Evolutionary conservation across 2,113 vertebrate species (phyloP).

Genomic region (Okapia johnstoni): DNA sequence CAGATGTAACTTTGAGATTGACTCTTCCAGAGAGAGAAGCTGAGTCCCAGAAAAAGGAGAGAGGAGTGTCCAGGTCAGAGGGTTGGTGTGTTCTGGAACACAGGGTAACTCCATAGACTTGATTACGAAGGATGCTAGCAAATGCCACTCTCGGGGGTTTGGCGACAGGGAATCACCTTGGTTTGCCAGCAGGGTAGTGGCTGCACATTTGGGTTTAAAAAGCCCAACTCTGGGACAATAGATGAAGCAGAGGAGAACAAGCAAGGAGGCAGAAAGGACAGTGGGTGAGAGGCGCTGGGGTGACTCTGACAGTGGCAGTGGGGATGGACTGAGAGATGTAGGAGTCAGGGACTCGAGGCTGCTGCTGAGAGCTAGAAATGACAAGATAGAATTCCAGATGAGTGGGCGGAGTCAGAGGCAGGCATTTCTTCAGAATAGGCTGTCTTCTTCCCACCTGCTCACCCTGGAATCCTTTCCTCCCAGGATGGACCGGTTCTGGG

Average conservation of each 20-base stretch:
- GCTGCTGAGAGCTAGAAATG: not conserved
- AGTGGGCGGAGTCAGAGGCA: fast-evolving
- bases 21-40: not conserved
- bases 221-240: not conserved
- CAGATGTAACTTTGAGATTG: not conserved
- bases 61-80: not conserved
- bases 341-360: not conserved
- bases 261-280: fast-evolving
- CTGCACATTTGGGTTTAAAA: not conserved
- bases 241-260: not conserved
- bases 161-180: not conserved
- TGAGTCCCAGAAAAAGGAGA: not conserved
- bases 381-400: not conserved
- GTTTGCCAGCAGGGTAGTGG: not conserved
- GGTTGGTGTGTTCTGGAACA: not conserved
- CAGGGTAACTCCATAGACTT: not conserved
- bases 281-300: not conserved
- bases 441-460: not conserved
- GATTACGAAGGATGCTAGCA: not conserved
- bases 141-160: not conserved
- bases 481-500: conserved; percentile 68
- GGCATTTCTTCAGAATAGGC: not conserved
- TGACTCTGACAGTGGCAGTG: not conserved
- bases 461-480: not conserved
- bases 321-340: not conserved